A percentile compares a stretch with the other conserved stretches of the same genome.
phyloP scores from a whole-genome alignment of 2,888 invertebrate genomes.

The Serrognathus titanus region DNA sequence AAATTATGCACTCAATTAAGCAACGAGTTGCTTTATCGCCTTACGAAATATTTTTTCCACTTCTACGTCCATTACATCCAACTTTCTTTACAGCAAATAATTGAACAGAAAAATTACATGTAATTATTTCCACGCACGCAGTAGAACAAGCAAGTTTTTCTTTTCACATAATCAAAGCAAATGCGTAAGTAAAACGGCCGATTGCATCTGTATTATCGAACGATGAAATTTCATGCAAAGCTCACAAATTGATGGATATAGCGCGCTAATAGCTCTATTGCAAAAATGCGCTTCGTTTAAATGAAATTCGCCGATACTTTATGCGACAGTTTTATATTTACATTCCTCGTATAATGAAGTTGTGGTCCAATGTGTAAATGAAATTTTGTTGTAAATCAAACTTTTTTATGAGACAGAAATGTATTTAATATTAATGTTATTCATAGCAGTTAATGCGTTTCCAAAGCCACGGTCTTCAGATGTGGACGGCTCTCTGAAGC shows the following conservation, averaged over 20 bases:
- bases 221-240: background rate
- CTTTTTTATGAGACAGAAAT: no score
- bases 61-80: background rate
- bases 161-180: no score
- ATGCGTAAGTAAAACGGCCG: no score
- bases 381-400: no score
- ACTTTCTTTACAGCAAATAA: slow-evolving; percentile 14
- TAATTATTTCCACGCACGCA: slow-evolving; percentile 12
- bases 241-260: slow-evolving; percentile 9
- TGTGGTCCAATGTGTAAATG: no score
- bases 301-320: background rate
- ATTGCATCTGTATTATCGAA: no score
- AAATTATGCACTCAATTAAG: no score
- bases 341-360: background rate
- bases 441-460: background rate
- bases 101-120: slow-evolving; percentile 16
- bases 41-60: background rate
- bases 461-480: no score
- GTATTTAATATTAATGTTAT: background rate
- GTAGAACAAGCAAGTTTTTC: background rate
- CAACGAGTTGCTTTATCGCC: no score
- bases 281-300: slow-evolving; percentile 12
- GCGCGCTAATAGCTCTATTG: slow-evolving; percentile 8
- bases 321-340: background rate
- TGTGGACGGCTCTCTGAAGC: no score